Percentiles rank a stretch among this genome's conserved stretches.
These are phyloP conservation scores for Phalacrocorax brasilianus DNA, from an alignment of 2,113 vertebrate genomes.

Conservation along the genomic window DNA sequence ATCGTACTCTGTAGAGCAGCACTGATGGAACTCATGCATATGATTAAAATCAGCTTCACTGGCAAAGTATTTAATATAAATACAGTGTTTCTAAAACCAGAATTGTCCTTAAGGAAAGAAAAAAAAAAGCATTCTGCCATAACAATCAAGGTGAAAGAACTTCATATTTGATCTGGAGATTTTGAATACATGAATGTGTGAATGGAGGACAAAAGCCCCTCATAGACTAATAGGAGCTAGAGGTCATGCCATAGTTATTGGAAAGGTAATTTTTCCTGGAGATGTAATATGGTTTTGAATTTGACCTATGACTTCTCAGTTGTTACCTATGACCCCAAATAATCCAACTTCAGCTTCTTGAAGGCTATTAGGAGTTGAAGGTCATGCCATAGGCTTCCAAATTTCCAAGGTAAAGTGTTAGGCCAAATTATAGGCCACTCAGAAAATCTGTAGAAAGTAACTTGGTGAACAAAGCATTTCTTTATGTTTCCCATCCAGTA, in stretches of 20 bases:
- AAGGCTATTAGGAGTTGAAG: constrained; percentile 45
- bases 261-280: constrained; percentile 48
- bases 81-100: neutral
- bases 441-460: constrained; percentile 56
- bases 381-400: constrained; percentile 13
- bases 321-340: constrained; percentile 43
- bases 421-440: constrained; percentile 34
- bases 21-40: neutral
- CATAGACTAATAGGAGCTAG: neutral
- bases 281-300: constrained; percentile 49
- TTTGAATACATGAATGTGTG: constrained; percentile 58
- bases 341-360: constrained; percentile 55
- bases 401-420: constrained; percentile 50
- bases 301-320: constrained; percentile 51
- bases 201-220: constrained; percentile 34
- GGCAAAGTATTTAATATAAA: neutral
- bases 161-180: neutral
- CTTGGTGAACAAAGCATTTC: constrained; percentile 12
- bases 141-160: neutral
- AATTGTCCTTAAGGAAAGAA: neutral
- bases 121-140: neutral
- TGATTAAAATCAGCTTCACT: constrained; percentile 18
- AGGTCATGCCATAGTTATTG: constrained; percentile 34
- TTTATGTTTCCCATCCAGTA: constrained; percentile 6
- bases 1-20: neutral